Evolutionary conservation across 2,113 vertebrate species (phyloP).

Genomic region (Marmota flaviventris): DNA sequence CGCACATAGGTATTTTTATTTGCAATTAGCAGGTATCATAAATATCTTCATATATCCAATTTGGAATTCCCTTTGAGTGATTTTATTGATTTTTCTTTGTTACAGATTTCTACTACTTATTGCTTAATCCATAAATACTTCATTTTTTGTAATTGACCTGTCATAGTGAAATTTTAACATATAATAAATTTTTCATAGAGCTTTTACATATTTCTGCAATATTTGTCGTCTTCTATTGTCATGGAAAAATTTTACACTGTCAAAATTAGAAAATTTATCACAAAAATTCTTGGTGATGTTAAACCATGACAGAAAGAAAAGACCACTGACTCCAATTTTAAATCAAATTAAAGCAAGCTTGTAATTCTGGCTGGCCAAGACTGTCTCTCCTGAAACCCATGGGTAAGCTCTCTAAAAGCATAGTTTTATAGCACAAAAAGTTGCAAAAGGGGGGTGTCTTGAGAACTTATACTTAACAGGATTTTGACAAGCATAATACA

Average conservation of each 20-base stretch:
- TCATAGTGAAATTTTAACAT: neutral
- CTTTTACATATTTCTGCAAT: neutral
- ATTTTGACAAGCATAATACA: no score
- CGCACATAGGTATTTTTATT: no score
- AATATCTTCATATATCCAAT: neutral
- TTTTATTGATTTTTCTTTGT: neutral
- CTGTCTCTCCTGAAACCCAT: no score
- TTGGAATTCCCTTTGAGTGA: neutral
- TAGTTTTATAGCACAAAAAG: no score
- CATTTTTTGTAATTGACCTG: neutral
- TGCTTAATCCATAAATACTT: neutral
- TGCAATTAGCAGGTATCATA: no score
- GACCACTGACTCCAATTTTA: no score
- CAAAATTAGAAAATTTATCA: neutral
- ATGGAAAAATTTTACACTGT: neutral
- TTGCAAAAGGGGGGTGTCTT: no score
- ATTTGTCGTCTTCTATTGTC: neutral
- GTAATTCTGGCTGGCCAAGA: no score
- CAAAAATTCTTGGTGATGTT: neutral
- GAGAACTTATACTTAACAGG: no score
- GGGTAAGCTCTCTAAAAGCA: no score
- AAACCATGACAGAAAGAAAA: no score
- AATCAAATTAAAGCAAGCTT: no score
- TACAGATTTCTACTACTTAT: neutral
- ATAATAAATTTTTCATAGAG: neutral